A percentile compares a stretch with the other conserved stretches of the same genome.
phyloP scores from a whole-genome alignment of 2,797 vertebrate genomes.

The Smutsia gigantea region DNA sequence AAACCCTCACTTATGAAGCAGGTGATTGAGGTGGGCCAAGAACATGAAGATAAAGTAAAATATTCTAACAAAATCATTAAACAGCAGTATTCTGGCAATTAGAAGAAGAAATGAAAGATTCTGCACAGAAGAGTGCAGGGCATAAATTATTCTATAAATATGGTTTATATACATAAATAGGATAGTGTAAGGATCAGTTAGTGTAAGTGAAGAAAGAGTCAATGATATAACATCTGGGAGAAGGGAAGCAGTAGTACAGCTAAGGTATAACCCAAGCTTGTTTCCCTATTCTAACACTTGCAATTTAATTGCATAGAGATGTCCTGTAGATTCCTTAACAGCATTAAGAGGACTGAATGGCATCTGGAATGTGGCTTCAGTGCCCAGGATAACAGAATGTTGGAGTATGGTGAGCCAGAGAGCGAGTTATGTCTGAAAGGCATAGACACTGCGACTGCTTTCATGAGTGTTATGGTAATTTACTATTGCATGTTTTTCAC shows the following conservation, averaged over 20 bases:
- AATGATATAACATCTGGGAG: neutral
- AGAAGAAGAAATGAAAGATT: neutral
- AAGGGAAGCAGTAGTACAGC: neutral
- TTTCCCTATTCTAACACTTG: neutral
- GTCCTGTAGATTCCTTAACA: neutral
- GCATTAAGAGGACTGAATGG: neutral
- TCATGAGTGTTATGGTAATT: neutral
- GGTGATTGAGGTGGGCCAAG: fast-evolving
- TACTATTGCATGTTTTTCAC: neutral
- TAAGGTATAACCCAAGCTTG: neutral
- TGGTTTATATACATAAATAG: neutral
- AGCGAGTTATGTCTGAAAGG: neutral
- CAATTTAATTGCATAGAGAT: neutral
- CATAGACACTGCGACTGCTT: neutral
- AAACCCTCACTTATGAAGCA: neutral
- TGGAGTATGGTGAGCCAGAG: neutral
- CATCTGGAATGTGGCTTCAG: neutral
- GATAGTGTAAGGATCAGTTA: neutral
- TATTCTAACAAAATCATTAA: neutral
- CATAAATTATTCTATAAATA: neutral
- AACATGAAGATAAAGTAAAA: neutral
- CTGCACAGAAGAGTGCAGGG: neutral
- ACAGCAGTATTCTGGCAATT: neutral
- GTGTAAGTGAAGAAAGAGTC: neutral
- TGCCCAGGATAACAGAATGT: neutral